Evolutionary conservation across 2,797 vertebrate genomes (phyloP).

Genomic region (Eulemur albifrons): DNA sequence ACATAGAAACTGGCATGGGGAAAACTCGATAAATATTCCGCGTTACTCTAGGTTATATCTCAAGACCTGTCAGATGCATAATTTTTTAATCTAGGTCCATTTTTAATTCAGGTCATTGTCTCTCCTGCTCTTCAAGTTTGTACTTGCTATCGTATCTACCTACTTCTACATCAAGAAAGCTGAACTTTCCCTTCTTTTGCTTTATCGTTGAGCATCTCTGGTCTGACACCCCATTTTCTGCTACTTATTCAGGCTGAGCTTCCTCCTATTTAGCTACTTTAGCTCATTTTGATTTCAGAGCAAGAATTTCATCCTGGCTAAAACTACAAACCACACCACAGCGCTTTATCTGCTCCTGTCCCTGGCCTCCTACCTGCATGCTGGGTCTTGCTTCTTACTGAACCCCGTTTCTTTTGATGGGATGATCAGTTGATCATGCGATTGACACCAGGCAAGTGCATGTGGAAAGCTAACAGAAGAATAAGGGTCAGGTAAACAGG

Average conservation of each 20-base stretch:
- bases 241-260: not conserved
- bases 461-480: not conserved
- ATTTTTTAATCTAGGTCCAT: not conserved
- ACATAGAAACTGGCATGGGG: not conserved
- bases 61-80: not conserved
- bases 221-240: not conserved
- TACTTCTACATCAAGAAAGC: not conserved
- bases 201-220: not conserved
- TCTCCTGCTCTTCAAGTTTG: not conserved
- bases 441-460: not conserved
- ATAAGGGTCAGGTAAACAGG: not conserved
- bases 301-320: not conserved
- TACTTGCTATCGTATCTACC: not conserved
- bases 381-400: not conserved
- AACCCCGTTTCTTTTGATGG: not conserved
- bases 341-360: not conserved
- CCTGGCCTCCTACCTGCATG: not conserved
- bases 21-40: not conserved
- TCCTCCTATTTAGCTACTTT: not conserved
- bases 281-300: not conserved
- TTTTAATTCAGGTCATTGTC: not conserved
- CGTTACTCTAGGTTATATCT: not conserved
- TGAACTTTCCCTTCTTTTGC: not conserved
- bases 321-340: not conserved
- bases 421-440: not conserved